These are phyloP conservation scores for Garra rufa DNA, from an alignment of 2,113 vertebrate species.

Conservation along the genomic window DNA sequence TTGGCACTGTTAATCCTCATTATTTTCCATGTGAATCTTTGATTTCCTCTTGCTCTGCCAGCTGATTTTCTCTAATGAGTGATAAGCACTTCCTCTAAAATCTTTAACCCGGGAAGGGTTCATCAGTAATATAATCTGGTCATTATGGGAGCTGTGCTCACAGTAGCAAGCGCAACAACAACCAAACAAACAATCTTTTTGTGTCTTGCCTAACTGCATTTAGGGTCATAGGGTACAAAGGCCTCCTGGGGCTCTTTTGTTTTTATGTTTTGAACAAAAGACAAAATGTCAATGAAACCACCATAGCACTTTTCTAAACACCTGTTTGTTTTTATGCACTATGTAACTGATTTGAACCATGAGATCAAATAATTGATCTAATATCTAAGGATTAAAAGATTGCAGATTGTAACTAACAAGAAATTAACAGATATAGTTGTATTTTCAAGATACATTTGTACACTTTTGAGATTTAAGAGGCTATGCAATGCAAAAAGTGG, in stretches of 20 bases:
- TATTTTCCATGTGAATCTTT: conserved; percentile 37
- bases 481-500: background rate
- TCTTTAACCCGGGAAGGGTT: background rate
- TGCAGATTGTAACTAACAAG: background rate
- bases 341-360: background rate
- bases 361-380: no score
- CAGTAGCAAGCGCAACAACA: background rate
- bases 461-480: background rate
- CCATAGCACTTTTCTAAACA: background rate
- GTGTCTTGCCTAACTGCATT: background rate
- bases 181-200: background rate
- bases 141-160: conserved; percentile 1
- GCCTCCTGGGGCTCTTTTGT: background rate
- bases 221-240: background rate
- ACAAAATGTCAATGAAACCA: background rate
- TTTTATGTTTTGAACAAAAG: background rate
- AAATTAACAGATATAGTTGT: background rate
- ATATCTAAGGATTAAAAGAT: background rate
- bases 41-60: conserved; percentile 28
- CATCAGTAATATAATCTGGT: conserved; percentile 14
- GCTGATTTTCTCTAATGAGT: conserved; percentile 33
- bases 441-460: no score
- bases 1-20: conserved; percentile 36
- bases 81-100: conserved; percentile 17
- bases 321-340: background rate